Base-by-base conservation (phyloP, 2,888 invertebrate genomes). In the Erannis defoliaria region DNA sequence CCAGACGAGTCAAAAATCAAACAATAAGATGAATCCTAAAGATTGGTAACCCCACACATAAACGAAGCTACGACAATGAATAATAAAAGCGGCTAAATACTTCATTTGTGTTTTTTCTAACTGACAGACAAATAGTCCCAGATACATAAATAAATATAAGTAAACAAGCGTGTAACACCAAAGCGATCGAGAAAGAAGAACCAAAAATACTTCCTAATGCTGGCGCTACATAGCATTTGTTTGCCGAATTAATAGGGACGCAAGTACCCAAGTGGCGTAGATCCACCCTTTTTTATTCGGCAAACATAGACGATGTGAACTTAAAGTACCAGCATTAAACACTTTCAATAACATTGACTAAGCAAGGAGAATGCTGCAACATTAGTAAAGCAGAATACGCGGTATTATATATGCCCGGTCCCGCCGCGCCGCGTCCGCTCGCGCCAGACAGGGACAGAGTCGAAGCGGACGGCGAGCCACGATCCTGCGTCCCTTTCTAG, bases 401-500 rank as follows among this genome's bases (percentile, higher is more conserved):
- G 6, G 26, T 45, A 9, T 14, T 43, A 3, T 42, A 21, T 42
- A n/a, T 5, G n/a, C 21, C 16, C 26, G 26, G 43, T 16, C n/a
- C 4, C 43, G 43, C 26, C 26, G 43, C 26, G 26, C 43, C 43
- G 26, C 43, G 14, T 14, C 3, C 26, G 14, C 16, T 45, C 43
- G 14, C 26, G 23, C 23, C 26, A 45, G 26, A 45, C 16, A 26
- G 16, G 43, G 43, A 23, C 26, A 45, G 21, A 6, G 21, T 42
- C n/a, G 6, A 12, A 40, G 8, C 9, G n/a, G 42, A 42, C 6
- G 23, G 23, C 42, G 6, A 38, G 21, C 23, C 42, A n/a, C 42
- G 23, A n/a, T 23, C 19, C 10, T 42, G 42, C 42, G n/a, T 42
- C 42, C 42, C 42, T 42, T 23, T 42, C 42, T 23, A 42, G 42